These are phyloP conservation scores for Rutilus rutilus DNA, from an alignment of 2,113 vertebrate genomes.

Conservation along the genomic window DNA sequence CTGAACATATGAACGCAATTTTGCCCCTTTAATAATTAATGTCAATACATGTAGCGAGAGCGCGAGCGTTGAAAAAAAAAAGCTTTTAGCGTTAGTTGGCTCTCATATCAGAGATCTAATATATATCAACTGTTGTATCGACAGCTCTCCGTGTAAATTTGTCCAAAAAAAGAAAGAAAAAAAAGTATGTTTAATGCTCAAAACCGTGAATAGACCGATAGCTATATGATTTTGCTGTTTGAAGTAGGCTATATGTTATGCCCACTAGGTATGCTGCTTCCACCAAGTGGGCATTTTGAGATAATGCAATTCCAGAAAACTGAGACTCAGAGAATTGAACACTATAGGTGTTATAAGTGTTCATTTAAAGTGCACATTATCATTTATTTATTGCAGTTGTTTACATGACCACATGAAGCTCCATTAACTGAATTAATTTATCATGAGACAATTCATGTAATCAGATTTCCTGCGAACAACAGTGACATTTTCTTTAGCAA, in stretches of 20 bases:
- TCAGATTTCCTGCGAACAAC: neutral
- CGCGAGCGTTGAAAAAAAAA: neutral
- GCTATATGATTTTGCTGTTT: neutral
- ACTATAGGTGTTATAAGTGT: neutral
- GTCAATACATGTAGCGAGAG: neutral
- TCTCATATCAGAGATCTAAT: neutral
- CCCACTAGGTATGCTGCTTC: slow-evolving; percentile 44
- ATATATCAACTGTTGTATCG: neutral
- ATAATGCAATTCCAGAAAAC: slow-evolving; percentile 43
- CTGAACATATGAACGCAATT: neutral
- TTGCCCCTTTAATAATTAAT: neutral
- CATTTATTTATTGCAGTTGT: neutral
- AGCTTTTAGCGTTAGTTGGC: too few relatives aligned
- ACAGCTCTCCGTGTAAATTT: too few relatives aligned
- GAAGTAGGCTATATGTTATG: neutral
- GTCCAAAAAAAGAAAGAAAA: neutral
- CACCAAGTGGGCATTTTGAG: slow-evolving; percentile 58
- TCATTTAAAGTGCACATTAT: neutral
- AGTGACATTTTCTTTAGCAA: neutral
- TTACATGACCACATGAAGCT: neutral
- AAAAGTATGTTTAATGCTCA: neutral
- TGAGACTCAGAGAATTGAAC: neutral
- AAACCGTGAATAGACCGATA: neutral
- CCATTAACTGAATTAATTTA: neutral
- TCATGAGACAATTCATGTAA: neutral